Evolutionary conservation across 2,888 invertebrate species (phyloP), one percentile per base, ranked within the genome.

Genomic region (Macaria liturata): DNA sequence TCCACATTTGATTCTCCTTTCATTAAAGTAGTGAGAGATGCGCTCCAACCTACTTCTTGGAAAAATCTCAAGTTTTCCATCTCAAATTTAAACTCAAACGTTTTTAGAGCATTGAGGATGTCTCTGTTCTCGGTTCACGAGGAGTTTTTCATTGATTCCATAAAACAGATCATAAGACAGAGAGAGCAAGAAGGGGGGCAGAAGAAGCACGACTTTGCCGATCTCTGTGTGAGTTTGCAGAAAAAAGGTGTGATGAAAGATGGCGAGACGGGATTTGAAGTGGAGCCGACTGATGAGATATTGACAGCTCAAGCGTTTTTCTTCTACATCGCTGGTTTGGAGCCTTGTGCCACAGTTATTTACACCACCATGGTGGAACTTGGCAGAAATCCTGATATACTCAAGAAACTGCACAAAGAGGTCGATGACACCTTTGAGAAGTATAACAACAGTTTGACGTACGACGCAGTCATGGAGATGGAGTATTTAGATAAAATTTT

Each of bases 321-420:
- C 64, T 88, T 86, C 64, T 86, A 83, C 42, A 51, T 67, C 74
- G 90, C 87, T 34, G 91, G 90, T 0, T 83, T 84, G 2, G 88
- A 89, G 45, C 84, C 88, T 0, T 76, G 81, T 2, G 84, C 88
- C 0, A 72, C 78, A 4, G 71, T 76, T 1, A 75, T 89, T 57
- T 80, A 78, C 54, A 74, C 70, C 9, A 68, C 76, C 0, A 62
- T 86, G 1, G 71, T 81, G 32, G 80, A 84, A 67, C 66, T 91
- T 0, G 88, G 88, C 3, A 68, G 72, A 40, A 66, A 85, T 59
- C 78, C 83, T 4, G 77, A 84, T 6, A 65, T 83, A 5, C 75
- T 83, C 8, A 64, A 77, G 52, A 76, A 65, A 48, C 56, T 87
- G 3, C 80, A 81, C n/a, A 64, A 80, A 42, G 86, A 89, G 76